Base-by-base conservation (phyloP, 2,888 invertebrate genomes). In the Caenorhabditis imperialis region DNA sequence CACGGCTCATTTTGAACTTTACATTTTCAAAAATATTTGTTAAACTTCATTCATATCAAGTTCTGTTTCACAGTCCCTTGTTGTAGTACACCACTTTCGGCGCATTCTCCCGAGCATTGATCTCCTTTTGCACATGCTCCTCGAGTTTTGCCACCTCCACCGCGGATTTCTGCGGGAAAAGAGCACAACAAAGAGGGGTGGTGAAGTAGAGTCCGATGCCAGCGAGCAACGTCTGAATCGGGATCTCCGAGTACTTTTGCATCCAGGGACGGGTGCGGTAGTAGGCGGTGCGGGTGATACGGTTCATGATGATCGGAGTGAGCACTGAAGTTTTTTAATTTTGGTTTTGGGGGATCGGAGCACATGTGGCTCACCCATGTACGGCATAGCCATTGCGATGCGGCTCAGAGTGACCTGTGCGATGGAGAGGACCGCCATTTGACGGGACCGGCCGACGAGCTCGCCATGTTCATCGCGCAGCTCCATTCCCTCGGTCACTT, bases 141-240 rank as follows among this genome's bases (percentile, higher is more conserved):
- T 97, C 97, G 53, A 97, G 55, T 16, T 55, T 45, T 16, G 33
- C 20, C 6, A 65, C 38, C 16, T 91, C 88, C 61, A 90, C 86
- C 0, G 89, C 89, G 63, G 89, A 89, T 81, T 55, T 92, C 89
- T 98, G 97, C 42, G 94, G 93, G 89, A 97, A 98, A 69, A 96
- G 90, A 7, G 97, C 98, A 90, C 97, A 98, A 84, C 95, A 94
- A 78, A 97, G 89, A 0, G 98, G 98, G 4, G 97, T 98, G 5
- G 96, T 94, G 90, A 97, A 94, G 0, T 94, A 92, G 44, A 97
- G 91, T 86, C 93, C 89, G 83, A 69, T 84, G 82, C 78, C 86
- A 25, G 84, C 77, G 40, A 82, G 53, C 1, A 77, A 30, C 1
- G 79, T 76, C 63, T 82, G 81, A 18, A 81, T 76, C 3, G 83